Conservation (phyloP, 2,888 invertebrate species). For the Mellilla xanthometata region DNA sequence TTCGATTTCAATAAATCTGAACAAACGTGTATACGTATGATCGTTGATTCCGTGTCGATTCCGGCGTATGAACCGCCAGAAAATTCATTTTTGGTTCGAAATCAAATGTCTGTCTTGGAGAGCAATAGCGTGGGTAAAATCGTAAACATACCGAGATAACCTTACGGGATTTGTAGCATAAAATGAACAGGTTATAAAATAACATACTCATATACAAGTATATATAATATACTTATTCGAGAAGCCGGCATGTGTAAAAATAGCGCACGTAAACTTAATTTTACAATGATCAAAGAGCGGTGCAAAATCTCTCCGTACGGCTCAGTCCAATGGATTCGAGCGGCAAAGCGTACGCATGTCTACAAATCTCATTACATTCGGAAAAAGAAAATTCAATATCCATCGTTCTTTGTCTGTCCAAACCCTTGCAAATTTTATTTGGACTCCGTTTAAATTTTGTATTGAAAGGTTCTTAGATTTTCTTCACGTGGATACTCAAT, state of each 20-base stretch:
- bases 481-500: conserved; percentile 11
- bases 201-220: background rate
- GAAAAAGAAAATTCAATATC: conserved; percentile 69
- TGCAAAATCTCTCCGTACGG: conserved; percentile 43
- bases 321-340: conserved; percentile 47
- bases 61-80: background rate
- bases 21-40: background rate
- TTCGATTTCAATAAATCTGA: conserved; percentile 7
- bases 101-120: background rate
- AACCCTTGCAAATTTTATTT: conserved; percentile 55
- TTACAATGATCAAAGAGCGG: conserved; percentile 57
- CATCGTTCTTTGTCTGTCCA: conserved; percentile 56
- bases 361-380: conserved; percentile 69
- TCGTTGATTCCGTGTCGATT: conserved; percentile 1
- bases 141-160: background rate
- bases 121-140: background rate
- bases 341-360: conserved; percentile 60
- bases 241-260: conserved; percentile 4
- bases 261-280: conserved; percentile 25
- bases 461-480: conserved; percentile 24
- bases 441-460: conserved; percentile 41
- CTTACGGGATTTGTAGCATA: background rate
- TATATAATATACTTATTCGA: background rate
- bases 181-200: background rate
- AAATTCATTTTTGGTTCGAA: background rate